These are phyloP conservation scores for Hypotaenidia philippensis DNA, from an alignment of 2,797 vertebrate genomes.

Conservation along the genomic window DNA sequence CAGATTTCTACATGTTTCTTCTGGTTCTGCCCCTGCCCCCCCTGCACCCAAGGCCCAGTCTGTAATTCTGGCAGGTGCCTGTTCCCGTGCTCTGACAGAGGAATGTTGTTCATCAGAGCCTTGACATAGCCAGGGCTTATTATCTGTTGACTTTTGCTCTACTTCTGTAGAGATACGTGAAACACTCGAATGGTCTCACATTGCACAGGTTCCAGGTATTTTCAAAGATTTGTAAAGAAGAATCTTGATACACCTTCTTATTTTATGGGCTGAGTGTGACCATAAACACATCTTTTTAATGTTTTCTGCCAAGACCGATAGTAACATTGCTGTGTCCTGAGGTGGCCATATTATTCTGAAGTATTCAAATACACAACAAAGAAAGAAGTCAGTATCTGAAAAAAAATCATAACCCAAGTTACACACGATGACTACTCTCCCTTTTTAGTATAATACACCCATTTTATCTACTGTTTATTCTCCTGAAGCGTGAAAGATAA, in stretches of 20 bases:
- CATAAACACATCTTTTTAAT: neutral
- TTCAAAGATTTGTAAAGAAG: neutral
- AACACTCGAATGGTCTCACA: neutral
- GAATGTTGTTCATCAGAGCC: neutral
- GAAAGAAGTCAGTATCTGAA: neutral
- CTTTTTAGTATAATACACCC: neutral
- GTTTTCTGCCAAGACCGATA: neutral
- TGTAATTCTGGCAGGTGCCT: neutral
- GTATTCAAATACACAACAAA: neutral
- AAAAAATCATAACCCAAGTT: neutral
- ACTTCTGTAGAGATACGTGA: neutral
- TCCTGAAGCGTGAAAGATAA: neutral
- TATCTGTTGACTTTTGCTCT: slow-evolving; percentile 28
- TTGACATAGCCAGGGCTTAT: neutral
- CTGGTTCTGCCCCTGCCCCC: neutral
- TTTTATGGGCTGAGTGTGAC: neutral
- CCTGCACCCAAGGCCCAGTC: neutral
- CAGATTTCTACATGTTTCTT: neutral
- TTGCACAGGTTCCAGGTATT: slow-evolving; percentile 11
- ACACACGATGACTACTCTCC: neutral
- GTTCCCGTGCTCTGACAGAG: neutral
- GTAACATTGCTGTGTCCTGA: neutral
- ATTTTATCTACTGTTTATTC: neutral
- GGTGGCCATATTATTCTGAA: neutral
- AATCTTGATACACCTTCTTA: neutral